Evolutionary conservation across 2,888 invertebrate genomes (phyloP).

Genomic region (Pristionchus arcanus): DNA sequence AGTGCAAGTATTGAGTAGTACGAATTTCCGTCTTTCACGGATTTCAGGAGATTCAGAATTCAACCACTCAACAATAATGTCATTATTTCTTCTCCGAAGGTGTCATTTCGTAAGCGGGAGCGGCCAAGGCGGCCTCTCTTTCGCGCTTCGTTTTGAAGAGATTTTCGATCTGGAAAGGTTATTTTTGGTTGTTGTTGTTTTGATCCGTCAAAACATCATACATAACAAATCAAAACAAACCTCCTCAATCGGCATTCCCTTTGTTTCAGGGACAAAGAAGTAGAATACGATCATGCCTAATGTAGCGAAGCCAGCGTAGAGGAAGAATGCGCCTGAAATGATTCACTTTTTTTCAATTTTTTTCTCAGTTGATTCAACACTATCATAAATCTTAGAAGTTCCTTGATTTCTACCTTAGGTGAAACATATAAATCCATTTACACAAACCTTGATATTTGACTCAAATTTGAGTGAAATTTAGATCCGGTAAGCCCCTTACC

Average conservation of each 20-base stretch:
- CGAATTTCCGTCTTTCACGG: no score
- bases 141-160: constrained; percentile 47
- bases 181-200: neutral
- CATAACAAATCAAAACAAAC: constrained; percentile 68
- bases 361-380: neutral
- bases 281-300: constrained; percentile 81
- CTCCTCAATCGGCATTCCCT: constrained; percentile 82
- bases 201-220: neutral
- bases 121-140: neutral
- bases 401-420: no score
- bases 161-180: constrained; percentile 49
- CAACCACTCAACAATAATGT: neutral
- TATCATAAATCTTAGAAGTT: neutral
- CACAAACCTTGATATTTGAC: neutral
- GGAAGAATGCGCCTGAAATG: constrained; percentile 82
- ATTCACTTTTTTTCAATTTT: neutral
- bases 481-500: no score
- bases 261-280: constrained; percentile 82
- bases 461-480: no score
- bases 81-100: neutral
- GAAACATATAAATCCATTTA: neutral
- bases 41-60: neutral
- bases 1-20: neutral
- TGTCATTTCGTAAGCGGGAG: neutral
- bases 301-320: constrained; percentile 81